A percentile compares a stretch with the other conserved stretches of the same genome.
These are phyloP conservation scores for Sebastes nivosus DNA, from an alignment of 2,797 vertebrate species.

Conservation along the genomic window DNA sequence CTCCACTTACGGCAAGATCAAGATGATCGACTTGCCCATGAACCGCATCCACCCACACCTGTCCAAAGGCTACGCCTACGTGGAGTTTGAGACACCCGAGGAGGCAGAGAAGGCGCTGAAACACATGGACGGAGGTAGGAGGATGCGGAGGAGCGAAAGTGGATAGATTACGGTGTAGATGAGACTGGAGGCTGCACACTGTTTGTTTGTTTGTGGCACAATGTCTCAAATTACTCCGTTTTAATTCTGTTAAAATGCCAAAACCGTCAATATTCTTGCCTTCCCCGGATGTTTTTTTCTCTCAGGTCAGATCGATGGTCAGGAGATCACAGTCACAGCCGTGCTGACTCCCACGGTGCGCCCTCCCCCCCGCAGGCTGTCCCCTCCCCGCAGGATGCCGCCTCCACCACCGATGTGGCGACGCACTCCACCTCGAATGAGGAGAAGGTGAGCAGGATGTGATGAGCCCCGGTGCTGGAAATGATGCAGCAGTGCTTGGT, in stretches of 20 bases:
- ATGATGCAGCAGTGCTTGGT: neutral
- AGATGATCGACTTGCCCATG: constrained; percentile 94
- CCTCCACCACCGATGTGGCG: constrained; percentile 93
- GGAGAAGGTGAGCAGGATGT: constrained; percentile 85
- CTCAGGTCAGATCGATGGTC: constrained; percentile 93
- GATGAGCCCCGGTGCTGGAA: neutral
- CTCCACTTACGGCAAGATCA: constrained; percentile 94
- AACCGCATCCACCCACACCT: constrained; percentile 91
- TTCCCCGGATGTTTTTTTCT: neutral
- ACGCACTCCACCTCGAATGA: constrained; percentile 91
- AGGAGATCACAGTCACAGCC: constrained; percentile 93
- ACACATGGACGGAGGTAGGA: constrained; percentile 93
- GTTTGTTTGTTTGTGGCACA: neutral
- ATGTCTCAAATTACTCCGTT: neutral
- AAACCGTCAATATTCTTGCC: no score
- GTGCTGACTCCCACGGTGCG: constrained; percentile 88
- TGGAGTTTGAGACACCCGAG: constrained; percentile 91
- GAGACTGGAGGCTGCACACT: neutral
- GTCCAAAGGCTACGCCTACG: constrained; percentile 92
- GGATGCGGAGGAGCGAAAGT: neutral
- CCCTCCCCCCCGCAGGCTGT: constrained; percentile 83
- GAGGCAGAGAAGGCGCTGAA: constrained; percentile 94
- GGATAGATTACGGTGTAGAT: no score
- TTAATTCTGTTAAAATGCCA: neutral
- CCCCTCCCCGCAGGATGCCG: constrained; percentile 91